A percentile compares a stretch with the other conserved stretches of the same genome.
These are phyloP conservation scores for Dyspetes luteomarginatus DNA, from an alignment of 2,888 invertebrate genomes.

Conservation along the genomic window DNA sequence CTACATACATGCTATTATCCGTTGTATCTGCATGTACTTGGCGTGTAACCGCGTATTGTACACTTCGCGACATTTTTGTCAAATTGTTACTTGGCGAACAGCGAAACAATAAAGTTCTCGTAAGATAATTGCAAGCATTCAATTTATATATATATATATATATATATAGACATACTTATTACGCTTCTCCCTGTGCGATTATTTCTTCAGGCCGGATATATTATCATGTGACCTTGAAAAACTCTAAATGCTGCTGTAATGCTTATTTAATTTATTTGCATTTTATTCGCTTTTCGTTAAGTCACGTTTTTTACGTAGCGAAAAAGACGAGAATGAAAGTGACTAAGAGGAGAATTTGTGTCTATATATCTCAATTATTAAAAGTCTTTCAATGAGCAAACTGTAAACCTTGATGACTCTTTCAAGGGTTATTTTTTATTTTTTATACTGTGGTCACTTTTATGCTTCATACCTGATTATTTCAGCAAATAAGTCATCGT, in stretches of 20 bases:
- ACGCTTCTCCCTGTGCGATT: not conserved
- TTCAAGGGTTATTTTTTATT: no score
- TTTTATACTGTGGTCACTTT: no score
- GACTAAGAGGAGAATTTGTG: no score
- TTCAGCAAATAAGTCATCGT: no score
- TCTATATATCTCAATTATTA: no score
- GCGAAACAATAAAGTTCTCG: not conserved
- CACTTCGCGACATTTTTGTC: not conserved
- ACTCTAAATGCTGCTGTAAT: not conserved
- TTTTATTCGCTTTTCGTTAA: not conserved
- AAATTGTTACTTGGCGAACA: not conserved
- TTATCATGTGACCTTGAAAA: not conserved
- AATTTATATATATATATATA: not conserved
- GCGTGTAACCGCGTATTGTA: conserved; percentile 1
- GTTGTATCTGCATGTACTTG: not conserved
- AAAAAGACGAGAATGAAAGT: not conserved
- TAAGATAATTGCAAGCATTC: conserved; percentile 3
- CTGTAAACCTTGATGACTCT: no score
- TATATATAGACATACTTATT: not conserved
- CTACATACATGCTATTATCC: not conserved
- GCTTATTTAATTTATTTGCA: not conserved
- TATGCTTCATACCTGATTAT: no score
- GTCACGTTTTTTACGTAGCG: no score
- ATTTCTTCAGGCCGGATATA: not conserved
- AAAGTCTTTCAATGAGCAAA: no score